Conservation (phyloP, 2,113 vertebrate genomes). For the Columba livia region DNA sequence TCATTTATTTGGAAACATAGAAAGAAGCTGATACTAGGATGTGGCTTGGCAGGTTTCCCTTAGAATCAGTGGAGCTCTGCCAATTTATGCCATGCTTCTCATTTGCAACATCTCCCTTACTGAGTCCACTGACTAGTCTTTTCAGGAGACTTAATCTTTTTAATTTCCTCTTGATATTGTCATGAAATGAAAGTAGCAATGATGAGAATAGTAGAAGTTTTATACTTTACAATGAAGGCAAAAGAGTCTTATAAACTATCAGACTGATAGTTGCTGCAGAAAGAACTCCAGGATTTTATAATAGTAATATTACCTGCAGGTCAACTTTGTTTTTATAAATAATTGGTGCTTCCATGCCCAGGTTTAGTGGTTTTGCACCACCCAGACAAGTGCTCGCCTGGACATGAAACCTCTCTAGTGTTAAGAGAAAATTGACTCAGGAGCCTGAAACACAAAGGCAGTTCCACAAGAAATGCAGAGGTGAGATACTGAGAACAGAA, state of each 20-base stretch:
- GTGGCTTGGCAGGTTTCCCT: background rate
- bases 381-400: background rate
- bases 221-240: background rate
- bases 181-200: background rate
- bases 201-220: background rate
- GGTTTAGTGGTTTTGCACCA: background rate
- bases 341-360: background rate
- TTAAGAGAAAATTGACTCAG: background rate
- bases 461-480: background rate
- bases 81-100: background rate
- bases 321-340: slow-evolving; percentile 13
- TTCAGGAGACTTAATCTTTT: background rate
- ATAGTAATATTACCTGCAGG: background rate
- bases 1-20: slow-evolving; percentile 5
- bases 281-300: background rate
- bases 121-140: background rate
- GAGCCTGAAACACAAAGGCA: background rate
- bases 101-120: background rate
- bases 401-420: background rate
- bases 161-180: background rate
- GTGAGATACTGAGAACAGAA: background rate
- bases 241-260: background rate
- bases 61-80: background rate
- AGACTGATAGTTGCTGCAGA: background rate
- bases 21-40: background rate